Percentiles rank a stretch among this genome's conserved stretches.
Evolutionary conservation across 2,113 vertebrate genomes (phyloP).

Genomic region (Macquaria ambigua): DNA sequence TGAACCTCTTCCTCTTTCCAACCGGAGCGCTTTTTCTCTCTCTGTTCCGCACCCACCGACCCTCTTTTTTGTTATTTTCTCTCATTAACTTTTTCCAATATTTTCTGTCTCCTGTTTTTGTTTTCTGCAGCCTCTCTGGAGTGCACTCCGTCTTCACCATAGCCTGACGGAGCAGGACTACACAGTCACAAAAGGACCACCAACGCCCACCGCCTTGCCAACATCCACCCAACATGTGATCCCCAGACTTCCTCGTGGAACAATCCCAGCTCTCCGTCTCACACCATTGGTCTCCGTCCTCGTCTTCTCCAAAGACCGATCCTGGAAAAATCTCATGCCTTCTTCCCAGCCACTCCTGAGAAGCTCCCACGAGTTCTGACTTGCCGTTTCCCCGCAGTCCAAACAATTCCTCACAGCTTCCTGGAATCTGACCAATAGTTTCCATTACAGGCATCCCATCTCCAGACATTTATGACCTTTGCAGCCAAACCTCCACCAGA

Average conservation of each 20-base stretch:
- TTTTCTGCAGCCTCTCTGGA: constrained; percentile 84
- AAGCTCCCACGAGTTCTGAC: constrained; percentile 48
- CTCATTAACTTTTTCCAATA: constrained; percentile 14
- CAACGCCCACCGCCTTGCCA: constrained; percentile 7
- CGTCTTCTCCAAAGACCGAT: constrained; percentile 31
- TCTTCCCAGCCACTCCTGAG: constrained; percentile 46
- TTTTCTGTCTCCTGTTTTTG: constrained; percentile 24
- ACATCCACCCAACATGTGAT: constrained; percentile 29
- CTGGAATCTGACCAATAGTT: constrained; percentile 61
- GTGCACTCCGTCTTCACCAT: constrained; percentile 85
- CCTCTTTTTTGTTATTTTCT: background rate
- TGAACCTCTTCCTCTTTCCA: constrained; percentile 1
- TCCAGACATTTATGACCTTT: constrained; percentile 48
- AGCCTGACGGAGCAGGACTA: constrained; percentile 55
- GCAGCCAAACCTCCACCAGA: constrained; percentile 35
- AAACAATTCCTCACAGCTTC: constrained; percentile 60
- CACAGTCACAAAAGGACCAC: constrained; percentile 27
- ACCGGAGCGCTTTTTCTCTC: background rate
- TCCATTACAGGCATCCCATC: constrained; percentile 50
- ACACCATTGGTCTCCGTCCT: constrained; percentile 22
- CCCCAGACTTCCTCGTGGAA: constrained; percentile 37
- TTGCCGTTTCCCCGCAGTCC: constrained; percentile 43
- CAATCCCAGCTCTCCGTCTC: constrained; percentile 21
- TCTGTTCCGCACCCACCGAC: background rate
- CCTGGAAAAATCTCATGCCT: constrained; percentile 28